A percentile compares a stretch with the other conserved stretches of the same genome.
Evolutionary conservation across 2,113 vertebrate species (phyloP).

Genomic region (Pomatostomus ruficeps): DNA sequence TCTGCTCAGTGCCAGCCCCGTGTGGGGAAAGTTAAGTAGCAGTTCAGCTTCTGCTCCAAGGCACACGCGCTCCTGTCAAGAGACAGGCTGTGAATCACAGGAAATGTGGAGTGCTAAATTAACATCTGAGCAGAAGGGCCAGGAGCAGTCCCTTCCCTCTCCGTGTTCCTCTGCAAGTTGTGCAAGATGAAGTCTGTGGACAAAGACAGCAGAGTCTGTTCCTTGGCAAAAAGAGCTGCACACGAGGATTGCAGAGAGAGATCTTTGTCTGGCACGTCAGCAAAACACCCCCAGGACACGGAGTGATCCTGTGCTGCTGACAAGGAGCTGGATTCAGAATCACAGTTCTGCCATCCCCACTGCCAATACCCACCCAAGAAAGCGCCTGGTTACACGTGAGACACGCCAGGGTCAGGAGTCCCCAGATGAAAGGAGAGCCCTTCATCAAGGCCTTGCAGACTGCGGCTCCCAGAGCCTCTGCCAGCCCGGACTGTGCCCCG

Average conservation of each 20-base stretch:
- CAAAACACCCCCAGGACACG: not conserved
- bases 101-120: slow-evolving; percentile 22
- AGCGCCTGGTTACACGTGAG: fast-evolving
- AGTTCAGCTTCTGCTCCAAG: not conserved
- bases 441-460: not conserved
- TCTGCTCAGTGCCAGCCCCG: not conserved
- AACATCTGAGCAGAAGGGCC: not conserved
- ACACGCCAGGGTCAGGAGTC: fast-evolving
- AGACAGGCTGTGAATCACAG: slow-evolving; percentile 28
- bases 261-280: not conserved
- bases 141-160: not conserved
- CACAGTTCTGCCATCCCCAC: not conserved
- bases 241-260: not conserved
- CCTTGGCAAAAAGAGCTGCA: not conserved
- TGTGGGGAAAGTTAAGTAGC: not conserved
- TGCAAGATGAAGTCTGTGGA: not conserved
- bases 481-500: not conserved
- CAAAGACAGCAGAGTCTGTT: not conserved
- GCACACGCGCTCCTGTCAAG: not conserved
- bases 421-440: too few species aligned
- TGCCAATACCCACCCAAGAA: not conserved
- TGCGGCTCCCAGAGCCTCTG: not conserved
- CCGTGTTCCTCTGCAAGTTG: not conserved
- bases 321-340: not conserved
- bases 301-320: not conserved